These are phyloP conservation scores for Champsocephalus gunnari DNA, from an alignment of 2,797 vertebrate species.

Conservation along the genomic window DNA sequence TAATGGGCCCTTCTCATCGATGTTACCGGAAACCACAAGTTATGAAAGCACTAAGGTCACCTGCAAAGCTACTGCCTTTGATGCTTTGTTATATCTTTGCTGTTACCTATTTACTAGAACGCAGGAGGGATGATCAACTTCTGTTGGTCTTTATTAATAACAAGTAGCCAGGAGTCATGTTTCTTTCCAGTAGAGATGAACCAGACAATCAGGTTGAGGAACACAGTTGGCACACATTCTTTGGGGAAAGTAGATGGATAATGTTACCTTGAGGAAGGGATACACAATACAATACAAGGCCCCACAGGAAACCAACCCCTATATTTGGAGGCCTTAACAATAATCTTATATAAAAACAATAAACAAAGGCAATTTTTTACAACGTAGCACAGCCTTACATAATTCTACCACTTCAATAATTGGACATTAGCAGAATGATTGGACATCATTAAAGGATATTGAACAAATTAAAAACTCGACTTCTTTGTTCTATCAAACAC, in stretches of 20 bases:
- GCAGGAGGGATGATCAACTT: background rate
- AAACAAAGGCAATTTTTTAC: no score
- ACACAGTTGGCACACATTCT: background rate
- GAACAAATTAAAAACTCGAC: no score
- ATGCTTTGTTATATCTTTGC: background rate
- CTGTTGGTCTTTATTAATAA: background rate
- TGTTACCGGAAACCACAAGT: conserved; percentile 31
- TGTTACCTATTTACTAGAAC: background rate
- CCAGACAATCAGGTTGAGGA: background rate
- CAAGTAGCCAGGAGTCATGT: background rate
- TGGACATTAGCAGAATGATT: no score
- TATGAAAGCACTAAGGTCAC: conserved; percentile 31
- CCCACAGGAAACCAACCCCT: no score
- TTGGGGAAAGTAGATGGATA: background rate
- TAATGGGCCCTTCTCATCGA: background rate
- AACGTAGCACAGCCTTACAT: no score
- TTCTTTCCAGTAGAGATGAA: background rate
- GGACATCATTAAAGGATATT: no score
- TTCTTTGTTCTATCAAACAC: no score
- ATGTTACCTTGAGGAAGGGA: background rate
- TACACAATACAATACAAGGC: background rate
- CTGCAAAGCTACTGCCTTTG: conserved; percentile 3
- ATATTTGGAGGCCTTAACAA: no score
- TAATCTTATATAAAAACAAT: no score
- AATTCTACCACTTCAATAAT: no score